Base-by-base conservation (phyloP, 2,888 invertebrate genomes). In the Epirrhoe alternata region DNA sequence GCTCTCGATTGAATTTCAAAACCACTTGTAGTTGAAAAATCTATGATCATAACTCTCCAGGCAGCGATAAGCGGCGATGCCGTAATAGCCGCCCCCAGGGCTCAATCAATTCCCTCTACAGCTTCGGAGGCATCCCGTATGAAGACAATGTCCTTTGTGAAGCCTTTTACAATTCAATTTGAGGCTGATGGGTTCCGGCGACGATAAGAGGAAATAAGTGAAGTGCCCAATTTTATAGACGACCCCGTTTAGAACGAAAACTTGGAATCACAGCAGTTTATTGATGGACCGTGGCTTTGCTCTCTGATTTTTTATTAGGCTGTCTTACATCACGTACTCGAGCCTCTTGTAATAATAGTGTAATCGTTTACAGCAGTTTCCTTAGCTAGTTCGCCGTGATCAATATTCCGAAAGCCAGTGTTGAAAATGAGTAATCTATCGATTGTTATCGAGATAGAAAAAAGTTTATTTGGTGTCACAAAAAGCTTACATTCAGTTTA, bases 61-160 rank as follows among this genome's bases (percentile, higher is more conserved):
- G 66, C 70, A 74, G 69, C 79, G 74, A 78, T 77, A 76, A 77
- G 74, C 73, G 68, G 62, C 72, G 71, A 79, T 70, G 69, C 72
- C 68, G 63, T 79, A 80, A 80, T 79, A 71, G 79, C 66, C 71
- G 60, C 69, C 67, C 74, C 38, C 49, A 72, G 73, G 69, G 55
- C 63, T 55, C 66, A 74, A 80, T 77, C 77, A 77, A 78, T 80
- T 80, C 70, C 62, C 69, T 66, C 55, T 62, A 60, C 59, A 54
- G 62, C 70, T 65, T 49, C 52, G 54, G 30, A 62, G 42, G 47
- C 55, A 38, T 68, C 65, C 31, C 50, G 59, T 68, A 67, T 67
- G 66, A 63, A 67, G 69, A 66, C 69, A 69, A 65, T 65, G 61
- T 64, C 67, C 53, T 61, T 67, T 67, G 59, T 59, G 55, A 59